Base-by-base conservation (phyloP, 2,888 invertebrate genomes). In the Heliconius ismenius region DNA sequence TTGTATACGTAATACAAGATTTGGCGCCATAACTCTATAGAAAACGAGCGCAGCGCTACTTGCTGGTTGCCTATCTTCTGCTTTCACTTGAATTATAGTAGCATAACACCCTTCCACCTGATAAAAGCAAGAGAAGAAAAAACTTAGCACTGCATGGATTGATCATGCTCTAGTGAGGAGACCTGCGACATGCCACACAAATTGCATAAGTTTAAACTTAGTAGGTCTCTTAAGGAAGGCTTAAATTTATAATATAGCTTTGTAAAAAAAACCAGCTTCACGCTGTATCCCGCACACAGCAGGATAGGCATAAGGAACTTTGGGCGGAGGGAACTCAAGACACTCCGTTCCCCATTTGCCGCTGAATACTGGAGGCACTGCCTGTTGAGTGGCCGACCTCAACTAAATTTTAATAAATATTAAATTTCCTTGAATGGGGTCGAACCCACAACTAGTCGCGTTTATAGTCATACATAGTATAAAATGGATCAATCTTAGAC, bases 1-100 rank as follows among this genome's bases (percentile, higher is more conserved):
- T 75, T 83, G 78, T 67, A 85, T 84, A 0, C 89, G 84, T 76
- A 91, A 79, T 75, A 84, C 60, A 15, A 92, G 78, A 0, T 83
- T 80, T 43, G 92, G 91, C 77, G 89, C 89, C n/a, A 92, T 85
- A 82, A 91, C 90, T 75, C 91, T 86, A 84, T 88, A 90, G 4
- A 84, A 82, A 3, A 90, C 74, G 11, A 91, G 86, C 3, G 88
- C 39, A 1, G 88, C 88, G 76, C 90, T 63, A 43, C 13, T 28
- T 43, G 62, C 39, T 36, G 24, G 10, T 6, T 13, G 60, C 26
- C 18, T 18, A 1, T 39, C 43, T 2, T 26, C 43, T 26, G 63
- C 18, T 62, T 36, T 73, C 78, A 82, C 83, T 70, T 82, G 84
- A 58, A 91, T 81, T 73, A 92, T 81, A 4, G 88, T 88, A 39